A percentile compares a stretch with the other conserved stretches of the same genome.
These are phyloP conservation scores for Nothobranchius furzeri DNA, from an alignment of 2,113 vertebrate species.

Conservation along the genomic window DNA sequence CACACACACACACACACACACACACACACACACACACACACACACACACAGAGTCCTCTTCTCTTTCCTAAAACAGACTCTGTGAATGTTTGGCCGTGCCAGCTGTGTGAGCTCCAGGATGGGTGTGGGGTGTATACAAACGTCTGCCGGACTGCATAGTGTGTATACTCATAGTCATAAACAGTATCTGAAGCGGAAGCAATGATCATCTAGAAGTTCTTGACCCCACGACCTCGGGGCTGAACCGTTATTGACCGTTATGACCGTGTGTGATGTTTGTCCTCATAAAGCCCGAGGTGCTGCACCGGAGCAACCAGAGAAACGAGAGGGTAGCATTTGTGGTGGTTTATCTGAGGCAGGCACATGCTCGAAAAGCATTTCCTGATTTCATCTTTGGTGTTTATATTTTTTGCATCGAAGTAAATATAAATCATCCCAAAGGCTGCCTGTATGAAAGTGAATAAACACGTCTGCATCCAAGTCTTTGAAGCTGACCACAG, in stretches of 20 bases:
- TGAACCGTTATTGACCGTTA: conserved; percentile 47
- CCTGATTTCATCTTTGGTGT: conserved; percentile 44
- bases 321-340: not conserved
- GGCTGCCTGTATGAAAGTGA: conserved; percentile 51
- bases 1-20: not conserved
- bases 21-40: not conserved
- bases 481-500: conserved; percentile 69
- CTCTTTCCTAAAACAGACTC: conserved; percentile 24
- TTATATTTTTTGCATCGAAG: conserved; percentile 44
- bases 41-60: conserved; percentile 1
- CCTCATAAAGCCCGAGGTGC: conserved; percentile 15
- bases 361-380: conserved; percentile 1
- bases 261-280: conserved; percentile 45
- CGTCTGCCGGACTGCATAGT: conserved; percentile 57
- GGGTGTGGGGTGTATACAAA: conserved; percentile 71
- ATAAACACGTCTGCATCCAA: conserved; percentile 55
- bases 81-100: conserved; percentile 69
- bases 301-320: conserved; percentile 20
- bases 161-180: conserved; percentile 73
- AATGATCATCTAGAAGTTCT: conserved; percentile 69
- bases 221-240: conserved; percentile 47
- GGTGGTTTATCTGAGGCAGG: conserved; percentile 18
- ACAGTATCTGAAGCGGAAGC: conserved; percentile 69
- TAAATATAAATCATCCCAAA: conserved; percentile 56
- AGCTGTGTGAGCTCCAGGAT: conserved; percentile 65